Percentiles rank a stretch among this genome's conserved stretches.
phyloP scores from a whole-genome alignment of 2,797 vertebrate species.

The Pangasius larnaudii region DNA sequence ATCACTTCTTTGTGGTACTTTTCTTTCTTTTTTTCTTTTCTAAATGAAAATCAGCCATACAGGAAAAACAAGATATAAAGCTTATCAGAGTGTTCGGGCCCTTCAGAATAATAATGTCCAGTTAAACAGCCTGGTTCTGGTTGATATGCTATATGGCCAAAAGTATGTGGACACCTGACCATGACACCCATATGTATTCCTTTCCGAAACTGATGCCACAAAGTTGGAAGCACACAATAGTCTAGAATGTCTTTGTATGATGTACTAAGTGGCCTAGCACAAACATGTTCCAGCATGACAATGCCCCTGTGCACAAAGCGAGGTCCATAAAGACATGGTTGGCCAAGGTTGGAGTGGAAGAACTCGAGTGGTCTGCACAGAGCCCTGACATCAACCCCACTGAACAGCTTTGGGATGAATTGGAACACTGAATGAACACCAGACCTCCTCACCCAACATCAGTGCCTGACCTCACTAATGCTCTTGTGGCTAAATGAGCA shows the following conservation, averaged over 20 bases:
- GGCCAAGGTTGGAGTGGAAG: no score
- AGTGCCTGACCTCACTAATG: background rate
- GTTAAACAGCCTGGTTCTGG: background rate
- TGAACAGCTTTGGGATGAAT: background rate
- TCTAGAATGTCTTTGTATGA: background rate
- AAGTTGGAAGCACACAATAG: background rate
- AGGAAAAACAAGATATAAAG: constrained; percentile 10
- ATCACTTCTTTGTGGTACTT: constrained; percentile 13
- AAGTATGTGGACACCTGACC: background rate
- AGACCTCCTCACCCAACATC: background rate
- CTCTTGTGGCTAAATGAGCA: background rate
- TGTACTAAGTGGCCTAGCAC: background rate
- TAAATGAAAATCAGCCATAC: constrained; percentile 5
- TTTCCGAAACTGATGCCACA: background rate
- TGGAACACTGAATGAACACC: background rate
- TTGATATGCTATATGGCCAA: background rate
- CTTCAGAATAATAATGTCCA: background rate
- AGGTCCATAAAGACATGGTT: background rate
- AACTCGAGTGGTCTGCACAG: background rate
- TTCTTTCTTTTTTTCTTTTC: background rate
- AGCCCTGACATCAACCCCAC: background rate
- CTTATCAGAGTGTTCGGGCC: background rate
- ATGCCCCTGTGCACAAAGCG: background rate
- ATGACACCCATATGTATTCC: no score
- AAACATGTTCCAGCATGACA: background rate